Percentiles rank a stretch among this genome's conserved stretches.
Conservation (phyloP, 2,797 vertebrate genomes). For the Cynopterus sphinx region DNA sequence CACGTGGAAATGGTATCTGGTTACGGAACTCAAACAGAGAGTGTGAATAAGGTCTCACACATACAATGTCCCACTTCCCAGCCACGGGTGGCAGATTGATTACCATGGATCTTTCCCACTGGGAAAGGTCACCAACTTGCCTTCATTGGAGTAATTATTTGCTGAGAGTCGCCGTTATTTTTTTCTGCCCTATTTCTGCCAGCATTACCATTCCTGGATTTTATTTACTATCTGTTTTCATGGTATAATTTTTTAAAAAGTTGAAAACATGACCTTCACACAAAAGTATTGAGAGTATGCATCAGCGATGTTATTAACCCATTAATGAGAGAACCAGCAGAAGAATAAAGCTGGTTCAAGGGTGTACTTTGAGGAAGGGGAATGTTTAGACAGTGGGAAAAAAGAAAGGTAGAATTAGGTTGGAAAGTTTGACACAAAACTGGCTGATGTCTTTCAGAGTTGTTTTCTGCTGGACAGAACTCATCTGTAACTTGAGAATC, state of each 20-base stretch:
- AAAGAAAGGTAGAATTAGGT: neutral
- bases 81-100: neutral
- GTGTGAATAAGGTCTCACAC: neutral
- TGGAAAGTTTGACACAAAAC: neutral
- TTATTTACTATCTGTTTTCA: neutral
- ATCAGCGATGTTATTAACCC: neutral
- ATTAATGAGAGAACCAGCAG: neutral
- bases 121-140: neutral
- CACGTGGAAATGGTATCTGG: neutral
- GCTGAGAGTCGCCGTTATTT: neutral
- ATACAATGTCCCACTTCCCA: neutral
- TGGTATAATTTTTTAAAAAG: neutral
- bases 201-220: neutral
- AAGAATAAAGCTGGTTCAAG: neutral
- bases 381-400: neutral
- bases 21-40: neutral
- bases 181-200: neutral
- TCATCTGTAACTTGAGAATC: neutral
- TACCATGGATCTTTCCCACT: neutral
- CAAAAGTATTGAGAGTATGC: neutral
- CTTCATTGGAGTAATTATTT: neutral
- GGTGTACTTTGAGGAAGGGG: neutral
- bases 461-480: neutral
- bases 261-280: neutral
- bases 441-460: neutral